Evolutionary conservation across 2,113 vertebrate species (phyloP).

Genomic region (Panurus biarmicus): DNA sequence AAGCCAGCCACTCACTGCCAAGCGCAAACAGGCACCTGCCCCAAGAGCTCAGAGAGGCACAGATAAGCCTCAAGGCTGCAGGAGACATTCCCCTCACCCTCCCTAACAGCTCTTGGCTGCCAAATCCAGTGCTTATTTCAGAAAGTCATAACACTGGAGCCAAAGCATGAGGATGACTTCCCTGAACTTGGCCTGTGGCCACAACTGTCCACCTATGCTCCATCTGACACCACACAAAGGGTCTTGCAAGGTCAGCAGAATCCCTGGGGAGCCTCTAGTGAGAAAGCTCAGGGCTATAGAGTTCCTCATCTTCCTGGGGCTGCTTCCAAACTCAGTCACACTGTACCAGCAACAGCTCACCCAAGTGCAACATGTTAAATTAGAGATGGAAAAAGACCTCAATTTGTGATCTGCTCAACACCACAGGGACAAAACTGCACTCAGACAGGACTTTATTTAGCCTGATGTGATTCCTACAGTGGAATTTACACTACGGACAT

Average conservation of each 20-base stretch:
- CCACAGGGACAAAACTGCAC: neutral
- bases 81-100: neutral
- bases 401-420: neutral
- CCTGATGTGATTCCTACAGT: neutral
- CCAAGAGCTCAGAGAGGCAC: conserved; percentile 4
- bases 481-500: neutral
- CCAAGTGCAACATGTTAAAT: neutral
- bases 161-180: neutral
- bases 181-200: neutral
- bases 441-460: neutral
- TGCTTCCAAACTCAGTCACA: neutral
- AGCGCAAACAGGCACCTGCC: conserved; percentile 9
- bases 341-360: neutral
- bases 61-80: conserved; percentile 25
- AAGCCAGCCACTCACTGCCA: neutral
- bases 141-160: neutral
- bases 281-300: neutral
- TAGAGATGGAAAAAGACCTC: neutral
- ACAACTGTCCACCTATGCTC: neutral
- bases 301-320: neutral
- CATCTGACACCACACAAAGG: neutral
- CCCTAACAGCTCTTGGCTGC: neutral
- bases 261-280: neutral
- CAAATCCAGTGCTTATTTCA: conserved; percentile 28
- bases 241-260: conserved; percentile 19